Conservation (phyloP, 2,113 vertebrate genomes). For the Elaphurus davidianus region DNA sequence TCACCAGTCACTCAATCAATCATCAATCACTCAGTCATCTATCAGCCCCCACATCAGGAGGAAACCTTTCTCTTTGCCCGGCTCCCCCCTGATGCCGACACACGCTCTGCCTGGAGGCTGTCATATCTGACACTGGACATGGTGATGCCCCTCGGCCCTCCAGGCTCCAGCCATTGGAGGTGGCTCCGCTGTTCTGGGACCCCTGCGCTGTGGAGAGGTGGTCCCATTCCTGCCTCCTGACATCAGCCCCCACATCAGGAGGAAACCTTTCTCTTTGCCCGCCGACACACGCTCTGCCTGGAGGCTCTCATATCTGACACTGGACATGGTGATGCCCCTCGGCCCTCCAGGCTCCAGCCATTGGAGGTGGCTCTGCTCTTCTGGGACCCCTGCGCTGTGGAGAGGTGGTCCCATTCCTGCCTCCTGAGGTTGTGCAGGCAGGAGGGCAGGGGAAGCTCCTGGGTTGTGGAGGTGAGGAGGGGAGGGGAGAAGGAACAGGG, state of each 20-base stretch:
- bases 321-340: neutral
- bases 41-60: neutral
- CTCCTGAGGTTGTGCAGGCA: neutral
- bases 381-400: neutral
- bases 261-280: neutral
- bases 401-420: neutral
- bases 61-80: neutral
- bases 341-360: neutral
- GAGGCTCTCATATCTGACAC: neutral
- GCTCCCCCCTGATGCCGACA: neutral
- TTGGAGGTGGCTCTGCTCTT: accelerated
- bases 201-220: neutral
- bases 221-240: neutral
- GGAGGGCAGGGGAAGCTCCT: neutral
- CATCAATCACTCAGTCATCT: neutral
- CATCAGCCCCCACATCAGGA: neutral
- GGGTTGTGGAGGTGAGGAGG: neutral
- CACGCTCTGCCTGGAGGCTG: neutral
- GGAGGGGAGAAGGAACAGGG: neutral
- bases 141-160: neutral
- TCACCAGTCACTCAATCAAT: neutral
- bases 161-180: neutral
- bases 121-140: neutral
- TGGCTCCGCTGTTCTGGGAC: neutral
- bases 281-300: neutral